Evolutionary conservation across 2,888 invertebrate genomes (phyloP), one percentile per base, ranked within the genome.

Genomic region (Amblyjoppa proteus): DNA sequence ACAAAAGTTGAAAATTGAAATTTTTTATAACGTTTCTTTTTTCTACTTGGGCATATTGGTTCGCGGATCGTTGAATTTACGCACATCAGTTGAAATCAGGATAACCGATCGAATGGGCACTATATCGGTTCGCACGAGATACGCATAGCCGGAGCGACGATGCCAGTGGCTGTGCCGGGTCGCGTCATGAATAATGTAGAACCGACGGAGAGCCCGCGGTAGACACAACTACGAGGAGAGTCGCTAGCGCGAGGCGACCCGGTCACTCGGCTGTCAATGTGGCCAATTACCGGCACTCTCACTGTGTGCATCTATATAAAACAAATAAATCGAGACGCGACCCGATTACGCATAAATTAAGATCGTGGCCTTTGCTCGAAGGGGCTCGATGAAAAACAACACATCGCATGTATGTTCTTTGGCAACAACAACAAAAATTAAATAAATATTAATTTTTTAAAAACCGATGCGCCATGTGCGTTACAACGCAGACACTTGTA

Each of bases 261-360:
- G 88, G 88, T 89, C 89, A 87, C 88, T 80, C 89, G 89, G 90
- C 90, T 91, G 91, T 90, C 91, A 90, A 20, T 20, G 88, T 88
- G 89, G 87, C 90, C 91, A 91, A 90, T 91, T 91, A 91, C 89
- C 88, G 88, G 81, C 88, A 38, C 53, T 34, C 49, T 71, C 25
- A 20, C 9, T 68, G 38, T 70, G 45, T 76, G 58, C 58, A 56
- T 75, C 83, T 86, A 88, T 84, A 88, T 87, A 89, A 89, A 89
- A 89, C 89, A 90, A 91, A 91, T 90, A 90, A 90, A 90, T 90
- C 87, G 89, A 89, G 87, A 86, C 84, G 77, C 86, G 79, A 88
- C 82, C 84, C 88, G 87, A 89, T 89, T 87, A 87, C 84, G 89
- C 89, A 90, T 90, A 90, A 90, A 90, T 90, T 90, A 90, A 88